Base-by-base conservation (phyloP, 2,888 invertebrate species). In the Microplitis deprimator region DNA sequence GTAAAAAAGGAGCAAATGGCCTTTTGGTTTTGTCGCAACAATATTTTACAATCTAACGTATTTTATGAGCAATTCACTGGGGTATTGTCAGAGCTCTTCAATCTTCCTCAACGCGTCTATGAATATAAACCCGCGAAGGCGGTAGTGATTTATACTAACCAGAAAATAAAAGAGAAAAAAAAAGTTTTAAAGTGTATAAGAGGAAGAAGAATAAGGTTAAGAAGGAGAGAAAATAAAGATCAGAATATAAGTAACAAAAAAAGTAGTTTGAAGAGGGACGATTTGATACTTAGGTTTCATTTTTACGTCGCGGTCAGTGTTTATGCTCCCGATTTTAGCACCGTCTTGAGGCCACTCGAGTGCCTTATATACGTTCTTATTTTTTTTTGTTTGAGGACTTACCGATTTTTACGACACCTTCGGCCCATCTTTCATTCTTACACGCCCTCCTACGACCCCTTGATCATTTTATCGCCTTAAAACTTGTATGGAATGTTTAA, bases 241-340 rank as follows among this genome's bases (percentile, higher is more conserved):
- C 50, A 50, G 13, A 50, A 50, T 29, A 39, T 39, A 61, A 16
- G 38, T 6, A 61, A 41, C 17, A 68, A 20, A 64, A 74, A 77
- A 79, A 75, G 77, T 50, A 8, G 50, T 50, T 50, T 73, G 67
- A 77, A 74, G 73, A 77, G 41, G 77, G 73, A 79, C 60, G 72
- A 76, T 73, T 73, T 17, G 77, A 75, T 73, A 81, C 79, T 79
- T 77, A 41, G 65, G 38, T 79, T 78, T 76, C 81, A 82, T 85
- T 88, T 75, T 88, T 87, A 88, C 82, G 85, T 84, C 85, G 88
- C 85, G 88, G 88, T 87, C 88, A 87, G 84, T 83, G 84, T 87
- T 88, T 87, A 87, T 84, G 85, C 84, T 83, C 84, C 81, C 83
- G 84, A 85, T 86, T 88, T 88, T 87, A 88, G 84, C 84, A 85